phyloP scores from a whole-genome alignment of 2,113 vertebrate species.

The Pithys albifrons region DNA sequence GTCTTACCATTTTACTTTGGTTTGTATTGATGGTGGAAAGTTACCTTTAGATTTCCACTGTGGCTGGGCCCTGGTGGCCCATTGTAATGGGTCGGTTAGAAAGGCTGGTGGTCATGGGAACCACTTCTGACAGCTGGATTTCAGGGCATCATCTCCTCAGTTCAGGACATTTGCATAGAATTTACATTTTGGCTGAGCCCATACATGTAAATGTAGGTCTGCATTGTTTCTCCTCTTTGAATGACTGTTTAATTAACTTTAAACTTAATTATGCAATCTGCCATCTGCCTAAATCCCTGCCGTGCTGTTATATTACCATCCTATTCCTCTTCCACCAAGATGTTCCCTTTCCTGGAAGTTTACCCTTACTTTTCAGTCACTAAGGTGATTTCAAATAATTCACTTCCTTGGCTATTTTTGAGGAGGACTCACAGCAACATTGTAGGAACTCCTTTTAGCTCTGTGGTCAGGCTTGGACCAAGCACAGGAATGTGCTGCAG shows the following conservation, averaged over 20 bases:
- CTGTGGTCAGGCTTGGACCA: neutral
- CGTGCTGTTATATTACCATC: neutral
- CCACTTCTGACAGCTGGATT: neutral
- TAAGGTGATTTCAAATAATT: neutral
- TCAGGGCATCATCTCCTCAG: neutral
- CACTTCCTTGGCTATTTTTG: neutral
- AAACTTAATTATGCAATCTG: conserved; percentile 39
- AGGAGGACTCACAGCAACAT: rapidly evolving
- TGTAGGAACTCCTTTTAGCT: neutral
- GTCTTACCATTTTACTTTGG: neutral
- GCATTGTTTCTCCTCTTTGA: conserved; percentile 40
- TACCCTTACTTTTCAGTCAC: neutral
- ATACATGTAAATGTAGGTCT: conserved; percentile 4
- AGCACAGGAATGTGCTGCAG: neutral
- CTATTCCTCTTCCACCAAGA: neutral
- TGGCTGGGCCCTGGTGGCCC: neutral
- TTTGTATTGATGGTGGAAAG: neutral
- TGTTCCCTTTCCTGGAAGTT: neutral
- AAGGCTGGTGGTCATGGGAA: neutral
- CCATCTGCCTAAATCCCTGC: conserved; percentile 42
- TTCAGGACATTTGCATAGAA: conserved; percentile 29
- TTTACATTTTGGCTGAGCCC: neutral
- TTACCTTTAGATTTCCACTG: neutral
- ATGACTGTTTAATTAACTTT: conserved; percentile 60
- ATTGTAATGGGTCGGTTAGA: neutral